Percentiles rank a stretch among this genome's conserved stretches.
Conservation (phyloP, 1,140 invertebrate genomes). For the Drosophila murphyi region DNA sequence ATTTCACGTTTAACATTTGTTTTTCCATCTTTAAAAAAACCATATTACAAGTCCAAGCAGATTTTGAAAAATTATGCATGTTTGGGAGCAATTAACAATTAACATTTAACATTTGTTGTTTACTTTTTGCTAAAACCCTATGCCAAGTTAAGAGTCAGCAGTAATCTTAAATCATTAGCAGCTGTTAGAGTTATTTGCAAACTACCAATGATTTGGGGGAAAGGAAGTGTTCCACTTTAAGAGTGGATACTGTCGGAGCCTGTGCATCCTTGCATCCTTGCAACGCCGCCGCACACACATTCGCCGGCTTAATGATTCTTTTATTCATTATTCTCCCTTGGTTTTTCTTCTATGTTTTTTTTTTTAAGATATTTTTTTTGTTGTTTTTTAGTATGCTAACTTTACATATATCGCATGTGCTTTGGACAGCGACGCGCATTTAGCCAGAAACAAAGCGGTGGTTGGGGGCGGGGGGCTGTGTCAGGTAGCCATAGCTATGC, state of each 20-base stretch:
- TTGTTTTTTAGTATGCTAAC: constrained; percentile 13
- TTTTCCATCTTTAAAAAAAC: too few relatives aligned
- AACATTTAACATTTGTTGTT: too few relatives aligned
- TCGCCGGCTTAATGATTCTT: constrained; percentile 79
- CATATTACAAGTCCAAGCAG: too few relatives aligned
- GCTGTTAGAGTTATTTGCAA: too few relatives aligned
- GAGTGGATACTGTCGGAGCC: neutral
- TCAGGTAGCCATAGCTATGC: constrained; percentile 11
- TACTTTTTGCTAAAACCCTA: too few relatives aligned
- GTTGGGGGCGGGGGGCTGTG: neutral
- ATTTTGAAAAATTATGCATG: too few relatives aligned
- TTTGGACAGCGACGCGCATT: constrained; percentile 74
- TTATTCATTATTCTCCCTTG: constrained; percentile 75
- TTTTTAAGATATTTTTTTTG: constrained; percentile 4
- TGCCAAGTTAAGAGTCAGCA: too few relatives aligned
- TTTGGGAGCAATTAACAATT: too few relatives aligned
- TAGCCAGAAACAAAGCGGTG: constrained; percentile 51
- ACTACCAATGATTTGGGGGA: too few relatives aligned
- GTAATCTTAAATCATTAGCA: too few relatives aligned
- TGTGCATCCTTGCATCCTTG: constrained; percentile 27
- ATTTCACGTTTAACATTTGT: too few relatives aligned
- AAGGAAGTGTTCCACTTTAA: neutral
- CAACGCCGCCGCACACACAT: constrained; percentile 49
- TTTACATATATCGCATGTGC: constrained; percentile 51
- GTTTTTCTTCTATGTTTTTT: constrained; percentile 10